Base-by-base conservation (phyloP, 2,113 vertebrate species). In the Gallinago media region DNA sequence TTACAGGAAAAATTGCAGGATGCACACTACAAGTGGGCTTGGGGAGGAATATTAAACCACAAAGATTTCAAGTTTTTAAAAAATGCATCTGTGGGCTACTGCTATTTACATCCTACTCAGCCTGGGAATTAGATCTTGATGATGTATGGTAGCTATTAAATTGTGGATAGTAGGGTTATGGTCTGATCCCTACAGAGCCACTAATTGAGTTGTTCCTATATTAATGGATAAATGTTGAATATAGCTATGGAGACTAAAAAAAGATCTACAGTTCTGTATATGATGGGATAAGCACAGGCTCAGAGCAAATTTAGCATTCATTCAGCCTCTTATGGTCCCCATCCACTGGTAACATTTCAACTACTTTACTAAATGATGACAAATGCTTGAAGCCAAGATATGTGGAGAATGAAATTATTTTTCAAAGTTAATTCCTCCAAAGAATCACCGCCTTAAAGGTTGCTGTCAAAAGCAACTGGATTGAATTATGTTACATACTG, bases 171-270 rank as follows among this genome's bases (percentile, higher is more conserved):
- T 67, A 93, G 63, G 72, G 54, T 94, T 98, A 72, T 97, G 63
- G 66, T 94, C 85, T 95, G 81, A 59, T 96, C 92, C 94, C 93
- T 89, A 66, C 72, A 92, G 96, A 95, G 83, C 52, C 36, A 58
- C 95, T 98, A 98, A 98, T 96, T 98, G 95, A 97, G 96, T 98
- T 98, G 90, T 97, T 97, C 88, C n/a, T 94, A 46, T 97, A 95
- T 95, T 96, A 98, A 97, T 94, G 87, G 89, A 94, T 96, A 98
- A 96, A 96, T 92, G 92, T 88, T 96, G 94, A 96, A 97, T 94
- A 93, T 81, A 94, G 34, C 85, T 97, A 56, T 75, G 58, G 70
- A 92, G 83, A 88, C 70, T 83, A 50, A 86, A 89, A 92, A 92
- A 52, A 84, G 50, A 92, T 86, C 80, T 96, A 44, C 71, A 85